phyloP scores from a whole-genome alignment of 1,140 invertebrate species.

The Anadara kagoshimensis region DNA sequence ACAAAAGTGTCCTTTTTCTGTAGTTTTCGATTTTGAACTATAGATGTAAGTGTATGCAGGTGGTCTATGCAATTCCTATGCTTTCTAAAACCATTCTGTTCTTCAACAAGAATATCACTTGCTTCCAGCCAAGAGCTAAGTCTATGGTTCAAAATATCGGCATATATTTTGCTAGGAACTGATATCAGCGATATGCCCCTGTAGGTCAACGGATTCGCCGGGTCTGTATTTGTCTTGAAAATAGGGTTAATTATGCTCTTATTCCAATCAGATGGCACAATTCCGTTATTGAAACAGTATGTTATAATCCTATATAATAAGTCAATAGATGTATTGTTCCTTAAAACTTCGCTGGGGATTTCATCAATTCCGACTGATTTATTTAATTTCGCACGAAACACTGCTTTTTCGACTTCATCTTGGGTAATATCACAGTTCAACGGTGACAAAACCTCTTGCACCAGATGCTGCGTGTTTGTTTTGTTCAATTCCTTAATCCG shows the following conservation, averaged over 20 bases:
- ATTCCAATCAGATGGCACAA: too few species aligned
- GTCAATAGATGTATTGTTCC: not conserved
- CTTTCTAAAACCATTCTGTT: too few species aligned
- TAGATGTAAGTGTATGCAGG: too few species aligned
- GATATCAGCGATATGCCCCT: too few species aligned
- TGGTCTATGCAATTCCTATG: too few species aligned
- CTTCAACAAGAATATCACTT: slow-evolving; percentile 6
- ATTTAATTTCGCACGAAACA: not conserved
- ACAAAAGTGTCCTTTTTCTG: not conserved
- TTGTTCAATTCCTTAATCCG: not conserved
- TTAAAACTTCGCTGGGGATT: slow-evolving; percentile 1
- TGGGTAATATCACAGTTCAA: not conserved
- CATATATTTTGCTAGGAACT: too few species aligned
- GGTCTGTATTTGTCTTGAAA: not conserved
- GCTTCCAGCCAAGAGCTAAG: slow-evolving; percentile 10
- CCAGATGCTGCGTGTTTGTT: not conserved
- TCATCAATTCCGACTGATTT: slow-evolving; percentile 14
- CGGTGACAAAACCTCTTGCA: not conserved
- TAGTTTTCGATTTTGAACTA: slow-evolving; percentile 16
- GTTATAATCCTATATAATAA: too few species aligned
- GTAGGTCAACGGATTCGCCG: too few species aligned
- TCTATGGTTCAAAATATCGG: not conserved
- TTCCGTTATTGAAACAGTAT: too few species aligned
- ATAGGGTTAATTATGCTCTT: not conserved
- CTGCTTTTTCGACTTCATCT: not conserved